Conservation (phyloP, 1,140 invertebrate species). For the Camponotus floridanus region DNA sequence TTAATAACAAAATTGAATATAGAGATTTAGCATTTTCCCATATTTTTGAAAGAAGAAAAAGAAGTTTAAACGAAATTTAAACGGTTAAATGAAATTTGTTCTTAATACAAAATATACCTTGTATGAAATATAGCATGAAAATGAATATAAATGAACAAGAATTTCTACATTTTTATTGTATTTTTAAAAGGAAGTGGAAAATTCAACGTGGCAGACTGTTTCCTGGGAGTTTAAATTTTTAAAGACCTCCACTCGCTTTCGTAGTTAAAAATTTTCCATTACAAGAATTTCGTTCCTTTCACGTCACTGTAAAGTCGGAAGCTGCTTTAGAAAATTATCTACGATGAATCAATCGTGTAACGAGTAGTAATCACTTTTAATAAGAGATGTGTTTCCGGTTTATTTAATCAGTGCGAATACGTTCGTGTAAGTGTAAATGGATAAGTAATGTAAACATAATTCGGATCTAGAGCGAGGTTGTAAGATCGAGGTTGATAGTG, state of each 20-base stretch:
- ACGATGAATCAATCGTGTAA: background rate
- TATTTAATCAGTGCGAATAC: background rate
- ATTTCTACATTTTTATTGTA: background rate
- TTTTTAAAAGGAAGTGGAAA: background rate
- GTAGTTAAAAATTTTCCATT: constrained; percentile 2
- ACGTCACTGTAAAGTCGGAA: background rate
- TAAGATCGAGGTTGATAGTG: background rate
- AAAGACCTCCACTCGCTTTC: background rate
- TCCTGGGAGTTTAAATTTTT: background rate
- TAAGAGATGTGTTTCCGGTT: background rate
- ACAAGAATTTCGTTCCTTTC: background rate
- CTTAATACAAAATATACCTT: background rate
- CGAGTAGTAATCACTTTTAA: constrained; percentile 5
- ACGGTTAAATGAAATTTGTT: background rate
- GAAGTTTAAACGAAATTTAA: background rate
- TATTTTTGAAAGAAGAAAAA: background rate
- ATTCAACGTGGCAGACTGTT: background rate
- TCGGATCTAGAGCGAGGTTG: background rate
- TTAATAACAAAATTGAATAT: background rate
- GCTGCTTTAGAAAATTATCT: constrained; percentile 8
- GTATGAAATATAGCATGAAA: background rate
- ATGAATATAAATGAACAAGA: background rate
- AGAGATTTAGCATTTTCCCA: background rate
- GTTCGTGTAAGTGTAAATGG: background rate
- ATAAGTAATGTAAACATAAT: background rate